Conservation (phyloP, 2,888 invertebrate genomes). For the Polia nebulosa region DNA sequence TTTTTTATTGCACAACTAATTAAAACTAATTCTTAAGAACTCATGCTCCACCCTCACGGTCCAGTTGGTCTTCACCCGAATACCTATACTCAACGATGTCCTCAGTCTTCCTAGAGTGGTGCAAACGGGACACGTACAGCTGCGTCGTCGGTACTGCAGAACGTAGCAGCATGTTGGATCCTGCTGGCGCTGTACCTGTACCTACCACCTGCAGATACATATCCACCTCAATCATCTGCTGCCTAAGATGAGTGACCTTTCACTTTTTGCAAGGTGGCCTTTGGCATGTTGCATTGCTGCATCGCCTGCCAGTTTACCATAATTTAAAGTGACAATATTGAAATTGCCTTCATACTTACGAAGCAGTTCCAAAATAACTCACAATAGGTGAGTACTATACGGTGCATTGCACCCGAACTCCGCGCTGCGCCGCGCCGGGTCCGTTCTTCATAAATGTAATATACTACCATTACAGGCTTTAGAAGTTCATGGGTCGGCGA, state of each 20-base stretch:
- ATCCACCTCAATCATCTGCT: neutral
- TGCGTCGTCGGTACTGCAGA: too few relatives aligned
- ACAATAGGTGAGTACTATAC: neutral
- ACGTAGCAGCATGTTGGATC: too few relatives aligned
- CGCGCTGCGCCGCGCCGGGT: slow-evolving; percentile 2
- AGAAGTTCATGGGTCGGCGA: slow-evolving; percentile 12
- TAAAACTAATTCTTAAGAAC: too few relatives aligned
- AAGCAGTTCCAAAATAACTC: neutral
- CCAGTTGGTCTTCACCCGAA: too few relatives aligned
- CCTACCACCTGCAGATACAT: too few relatives aligned
- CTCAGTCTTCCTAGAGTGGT: too few relatives aligned
- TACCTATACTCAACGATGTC: too few relatives aligned
- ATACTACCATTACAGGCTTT: slow-evolving; percentile 1
- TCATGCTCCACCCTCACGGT: too few relatives aligned
- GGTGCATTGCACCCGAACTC: slow-evolving; percentile 9
- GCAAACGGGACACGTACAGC: too few relatives aligned
- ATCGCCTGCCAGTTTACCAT: neutral
- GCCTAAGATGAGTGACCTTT: neutral
- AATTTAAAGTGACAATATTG: neutral
- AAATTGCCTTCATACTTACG: neutral
- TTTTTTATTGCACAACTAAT: too few relatives aligned
- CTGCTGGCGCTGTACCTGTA: too few relatives aligned
- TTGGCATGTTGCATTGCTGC: neutral
- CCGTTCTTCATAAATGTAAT: slow-evolving; percentile 10
- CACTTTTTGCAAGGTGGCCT: neutral